phyloP scores from a whole-genome alignment of 2,113 vertebrate species.

The Natator depressus region DNA sequence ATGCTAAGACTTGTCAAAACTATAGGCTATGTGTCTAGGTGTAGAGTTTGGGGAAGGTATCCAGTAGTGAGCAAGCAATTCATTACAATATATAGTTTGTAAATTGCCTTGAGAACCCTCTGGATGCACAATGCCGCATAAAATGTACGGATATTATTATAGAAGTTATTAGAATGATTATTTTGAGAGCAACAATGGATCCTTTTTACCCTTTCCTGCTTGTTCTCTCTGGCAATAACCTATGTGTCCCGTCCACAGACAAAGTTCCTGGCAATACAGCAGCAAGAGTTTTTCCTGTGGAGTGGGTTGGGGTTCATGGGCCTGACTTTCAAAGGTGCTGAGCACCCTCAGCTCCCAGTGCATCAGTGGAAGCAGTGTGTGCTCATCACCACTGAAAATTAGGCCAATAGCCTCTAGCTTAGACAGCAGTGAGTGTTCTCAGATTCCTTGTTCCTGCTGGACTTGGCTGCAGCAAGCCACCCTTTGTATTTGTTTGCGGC shows the following conservation, averaged over 20 bases:
- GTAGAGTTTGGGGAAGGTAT: not conserved
- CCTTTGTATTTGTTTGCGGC: not conserved
- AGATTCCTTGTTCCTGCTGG: not conserved
- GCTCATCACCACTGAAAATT: not conserved
- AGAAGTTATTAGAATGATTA: not conserved
- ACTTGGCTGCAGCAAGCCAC: not conserved
- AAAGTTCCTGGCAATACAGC: not conserved
- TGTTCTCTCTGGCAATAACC: not conserved
- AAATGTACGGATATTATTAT: fast-evolving
- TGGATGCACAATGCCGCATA: not conserved
- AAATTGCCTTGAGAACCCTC: not conserved
- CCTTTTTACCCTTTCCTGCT: not conserved
- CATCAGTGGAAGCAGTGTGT: fast-evolving
- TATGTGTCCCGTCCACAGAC: not conserved
- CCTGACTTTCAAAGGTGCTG: not conserved
- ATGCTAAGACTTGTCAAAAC: not conserved
- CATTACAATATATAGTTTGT: not conserved
- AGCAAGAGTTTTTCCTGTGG: not conserved
- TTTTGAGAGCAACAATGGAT: not conserved
- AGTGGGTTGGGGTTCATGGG: not conserved
- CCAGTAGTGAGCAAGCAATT: not conserved
- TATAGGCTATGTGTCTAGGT: fast-evolving
- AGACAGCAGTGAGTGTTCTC: fast-evolving
- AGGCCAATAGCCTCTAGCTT: not conserved
- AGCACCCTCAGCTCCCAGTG: not conserved